Evolutionary conservation across 2,888 invertebrate species (phyloP).

Genomic region (Phragmatobia fuliginosa): DNA sequence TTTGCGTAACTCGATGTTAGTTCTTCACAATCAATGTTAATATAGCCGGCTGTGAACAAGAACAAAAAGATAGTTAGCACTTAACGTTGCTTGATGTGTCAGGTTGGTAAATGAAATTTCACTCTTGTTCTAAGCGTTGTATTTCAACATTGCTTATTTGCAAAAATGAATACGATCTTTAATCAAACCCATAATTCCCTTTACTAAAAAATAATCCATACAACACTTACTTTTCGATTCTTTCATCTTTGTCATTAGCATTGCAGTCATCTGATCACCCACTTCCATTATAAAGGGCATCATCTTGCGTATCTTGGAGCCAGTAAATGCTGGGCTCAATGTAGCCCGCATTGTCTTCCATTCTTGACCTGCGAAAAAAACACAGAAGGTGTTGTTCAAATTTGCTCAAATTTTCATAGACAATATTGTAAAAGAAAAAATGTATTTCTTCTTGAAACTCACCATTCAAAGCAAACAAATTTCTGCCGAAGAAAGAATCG

Average conservation of each 20-base stretch:
- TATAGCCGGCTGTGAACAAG: slow-evolving; percentile 47
- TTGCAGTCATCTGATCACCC: slow-evolving; percentile 65
- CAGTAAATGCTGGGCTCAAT: slow-evolving; percentile 79
- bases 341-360: slow-evolving; percentile 66
- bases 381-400: too few species aligned
- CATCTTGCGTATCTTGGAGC: slow-evolving; percentile 79
- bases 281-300: slow-evolving; percentile 76
- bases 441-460: slow-evolving; percentile 11
- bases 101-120: neutral
- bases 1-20: slow-evolving; percentile 77
- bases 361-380: slow-evolving; percentile 57
- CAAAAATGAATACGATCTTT: neutral
- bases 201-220: neutral
- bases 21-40: slow-evolving; percentile 76
- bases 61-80: neutral
- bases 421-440: too few species aligned
- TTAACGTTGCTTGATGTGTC: neutral
- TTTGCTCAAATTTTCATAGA: too few species aligned
- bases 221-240: slow-evolving; percentile 52
- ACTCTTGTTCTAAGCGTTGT: neutral
- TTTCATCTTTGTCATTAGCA: slow-evolving; percentile 58
- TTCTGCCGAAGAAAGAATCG: slow-evolving; percentile 82
- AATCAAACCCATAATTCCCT: too few species aligned
- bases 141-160: neutral
- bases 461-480: slow-evolving; percentile 80